These are phyloP conservation scores for Galerucella nymphaeae DNA, from an alignment of 2,888 invertebrate species.

Conservation along the genomic window DNA sequence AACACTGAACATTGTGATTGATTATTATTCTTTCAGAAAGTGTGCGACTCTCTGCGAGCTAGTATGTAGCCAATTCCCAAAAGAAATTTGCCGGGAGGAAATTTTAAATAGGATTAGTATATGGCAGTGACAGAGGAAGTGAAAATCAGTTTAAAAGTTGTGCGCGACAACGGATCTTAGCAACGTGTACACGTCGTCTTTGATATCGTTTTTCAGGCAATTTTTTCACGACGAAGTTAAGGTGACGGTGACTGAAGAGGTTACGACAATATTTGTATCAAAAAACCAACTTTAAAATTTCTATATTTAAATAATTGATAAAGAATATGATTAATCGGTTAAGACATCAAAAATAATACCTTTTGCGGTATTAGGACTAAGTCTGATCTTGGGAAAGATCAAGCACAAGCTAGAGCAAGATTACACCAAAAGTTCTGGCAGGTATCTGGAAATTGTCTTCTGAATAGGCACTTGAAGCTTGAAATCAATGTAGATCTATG, in stretches of 20 bases:
- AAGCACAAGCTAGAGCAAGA: too few species aligned
- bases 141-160: slow-evolving; percentile 27
- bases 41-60: neutral
- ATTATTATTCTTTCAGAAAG: slow-evolving; percentile 27
- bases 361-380: too few species aligned
- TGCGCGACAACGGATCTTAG: slow-evolving; percentile 12
- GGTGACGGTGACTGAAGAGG: neutral
- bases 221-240: slow-evolving; percentile 9
- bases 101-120: slow-evolving; percentile 25
- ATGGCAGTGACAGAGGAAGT: slow-evolving; percentile 23
- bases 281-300: too few species aligned
- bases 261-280: neutral
- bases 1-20: slow-evolving; percentile 23
- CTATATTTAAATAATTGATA: too few species aligned
- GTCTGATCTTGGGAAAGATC: too few species aligned
- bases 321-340: neutral
- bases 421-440: too few species aligned
- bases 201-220: slow-evolving; percentile 27
- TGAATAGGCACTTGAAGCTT: too few species aligned
- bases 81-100: slow-evolving; percentile 23
- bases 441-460: too few species aligned
- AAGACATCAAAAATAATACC: neutral
- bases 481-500: too few species aligned
- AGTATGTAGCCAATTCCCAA: slow-evolving; percentile 29
- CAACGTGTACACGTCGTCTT: slow-evolving; percentile 11